Evolutionary conservation across 2,888 invertebrate genomes (phyloP).

Genomic region (Hedya salicella): DNA sequence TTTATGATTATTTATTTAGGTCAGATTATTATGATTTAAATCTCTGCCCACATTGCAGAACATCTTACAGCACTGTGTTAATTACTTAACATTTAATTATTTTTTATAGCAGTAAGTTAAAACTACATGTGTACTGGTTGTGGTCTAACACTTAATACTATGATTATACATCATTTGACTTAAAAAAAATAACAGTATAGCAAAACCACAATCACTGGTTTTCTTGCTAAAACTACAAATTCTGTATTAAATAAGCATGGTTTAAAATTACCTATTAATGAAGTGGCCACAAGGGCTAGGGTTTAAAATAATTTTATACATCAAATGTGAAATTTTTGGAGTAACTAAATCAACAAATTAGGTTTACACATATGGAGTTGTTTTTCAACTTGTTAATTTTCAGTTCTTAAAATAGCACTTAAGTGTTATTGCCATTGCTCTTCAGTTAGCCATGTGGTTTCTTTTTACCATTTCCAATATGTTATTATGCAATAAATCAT

Average conservation of each 20-base stretch:
- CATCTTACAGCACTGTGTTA: not conserved
- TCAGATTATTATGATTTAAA: conserved; percentile 21
- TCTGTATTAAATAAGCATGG: no score
- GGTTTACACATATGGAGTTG: conserved; percentile 1
- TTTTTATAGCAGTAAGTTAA: no score
- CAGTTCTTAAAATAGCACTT: conserved; percentile 26
- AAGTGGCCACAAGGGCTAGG: no score
- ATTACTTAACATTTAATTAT: no score
- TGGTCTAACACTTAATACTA: no score
- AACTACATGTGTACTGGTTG: no score
- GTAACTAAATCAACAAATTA: not conserved
- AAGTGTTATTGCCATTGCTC: conserved; percentile 24
- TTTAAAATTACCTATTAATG: no score
- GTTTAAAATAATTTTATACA: not conserved
- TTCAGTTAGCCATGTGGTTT: conserved; percentile 44
- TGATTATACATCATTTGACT: no score
- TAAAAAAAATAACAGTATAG: no score
- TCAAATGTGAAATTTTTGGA: not conserved
- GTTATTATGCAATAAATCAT: conserved; percentile 17
- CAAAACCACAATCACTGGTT: no score
- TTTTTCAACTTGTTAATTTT: conserved; percentile 18
- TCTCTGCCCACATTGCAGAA: not conserved
- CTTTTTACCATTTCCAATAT: conserved; percentile 39
- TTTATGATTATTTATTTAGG: conserved; percentile 29
- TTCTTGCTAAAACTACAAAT: no score